Percentiles rank a stretch among this genome's conserved stretches.
Evolutionary conservation across 2,888 invertebrate genomes (phyloP).

Genomic region (Cantharis nigra): DNA sequence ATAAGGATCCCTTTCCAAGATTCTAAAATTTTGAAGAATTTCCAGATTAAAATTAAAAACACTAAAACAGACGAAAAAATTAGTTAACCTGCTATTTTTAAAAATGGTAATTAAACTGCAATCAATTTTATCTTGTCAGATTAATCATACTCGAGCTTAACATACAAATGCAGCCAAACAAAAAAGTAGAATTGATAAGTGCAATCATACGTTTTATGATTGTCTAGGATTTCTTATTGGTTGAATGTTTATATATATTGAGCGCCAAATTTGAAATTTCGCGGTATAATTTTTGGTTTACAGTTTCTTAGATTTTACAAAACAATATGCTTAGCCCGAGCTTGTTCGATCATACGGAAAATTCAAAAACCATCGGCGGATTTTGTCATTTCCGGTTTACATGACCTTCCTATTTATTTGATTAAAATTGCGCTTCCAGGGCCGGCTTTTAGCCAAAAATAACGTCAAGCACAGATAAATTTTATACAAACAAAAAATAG

Average conservation of each 20-base stretch:
- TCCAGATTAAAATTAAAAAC: neutral
- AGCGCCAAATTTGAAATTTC: neutral
- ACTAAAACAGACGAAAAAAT: neutral
- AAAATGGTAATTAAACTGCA: neutral
- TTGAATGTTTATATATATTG: neutral
- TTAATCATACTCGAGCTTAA: neutral
- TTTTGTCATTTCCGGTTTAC: neutral
- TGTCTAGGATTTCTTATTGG: neutral
- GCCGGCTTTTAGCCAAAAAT: neutral
- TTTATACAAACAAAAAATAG: no score
- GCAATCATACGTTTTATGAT: neutral
- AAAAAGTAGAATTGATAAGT: neutral
- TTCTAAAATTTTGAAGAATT: constrained; percentile 64
- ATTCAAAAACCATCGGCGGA: neutral
- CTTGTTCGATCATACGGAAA: neutral
- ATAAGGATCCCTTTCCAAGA: constrained; percentile 91
- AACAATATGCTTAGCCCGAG: neutral
- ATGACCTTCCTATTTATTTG: neutral
- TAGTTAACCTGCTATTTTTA: neutral
- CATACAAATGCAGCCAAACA: neutral
- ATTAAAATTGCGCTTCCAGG: neutral
- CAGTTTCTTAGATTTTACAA: neutral
- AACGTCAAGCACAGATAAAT: neutral
- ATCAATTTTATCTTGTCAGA: neutral
- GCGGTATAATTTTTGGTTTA: neutral